Evolutionary conservation across 2,888 invertebrate genomes (phyloP).

Genomic region (Torymus aiolomorphi): DNA sequence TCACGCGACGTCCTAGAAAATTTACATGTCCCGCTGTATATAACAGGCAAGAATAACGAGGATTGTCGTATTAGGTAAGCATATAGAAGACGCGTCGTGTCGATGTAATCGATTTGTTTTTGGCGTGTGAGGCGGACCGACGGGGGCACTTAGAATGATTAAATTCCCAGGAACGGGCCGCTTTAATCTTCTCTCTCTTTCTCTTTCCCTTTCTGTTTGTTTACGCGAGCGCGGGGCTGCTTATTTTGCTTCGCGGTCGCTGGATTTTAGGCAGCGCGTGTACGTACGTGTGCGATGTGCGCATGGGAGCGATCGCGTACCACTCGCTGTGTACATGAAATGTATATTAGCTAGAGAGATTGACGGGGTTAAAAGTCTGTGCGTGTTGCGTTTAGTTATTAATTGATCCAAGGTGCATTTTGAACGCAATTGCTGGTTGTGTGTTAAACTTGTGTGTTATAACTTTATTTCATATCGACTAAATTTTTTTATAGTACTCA

Average conservation of each 20-base stretch:
- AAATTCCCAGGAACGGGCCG: constrained; percentile 39
- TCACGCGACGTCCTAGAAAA: constrained; percentile 15
- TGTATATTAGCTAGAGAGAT: too few relatives aligned
- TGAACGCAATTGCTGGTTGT: too few relatives aligned
- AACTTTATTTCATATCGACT: too few relatives aligned
- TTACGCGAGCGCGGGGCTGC: not conserved
- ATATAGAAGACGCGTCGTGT: not conserved
- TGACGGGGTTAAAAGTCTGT: too few relatives aligned
- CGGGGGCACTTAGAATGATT: constrained; percentile 35
- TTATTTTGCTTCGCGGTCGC: constrained; percentile 27
- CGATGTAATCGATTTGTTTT: constrained; percentile 47
- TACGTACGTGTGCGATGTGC: too few relatives aligned
- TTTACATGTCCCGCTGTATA: not conserved
- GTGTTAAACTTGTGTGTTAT: too few relatives aligned
- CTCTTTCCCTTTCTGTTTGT: constrained; percentile 7
- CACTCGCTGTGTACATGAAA: too few relatives aligned
- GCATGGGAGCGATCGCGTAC: too few relatives aligned
- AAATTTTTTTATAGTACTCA: too few relatives aligned
- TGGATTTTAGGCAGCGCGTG: not conserved
- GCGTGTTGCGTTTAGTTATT: too few relatives aligned
- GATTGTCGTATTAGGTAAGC: too few relatives aligned
- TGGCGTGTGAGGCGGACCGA: not conserved
- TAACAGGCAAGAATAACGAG: not conserved
- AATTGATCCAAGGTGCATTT: too few relatives aligned
- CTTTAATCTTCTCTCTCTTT: constrained; percentile 23